phyloP scores from a whole-genome alignment of 2,797 vertebrate species.

The Fratercula arctica region DNA sequence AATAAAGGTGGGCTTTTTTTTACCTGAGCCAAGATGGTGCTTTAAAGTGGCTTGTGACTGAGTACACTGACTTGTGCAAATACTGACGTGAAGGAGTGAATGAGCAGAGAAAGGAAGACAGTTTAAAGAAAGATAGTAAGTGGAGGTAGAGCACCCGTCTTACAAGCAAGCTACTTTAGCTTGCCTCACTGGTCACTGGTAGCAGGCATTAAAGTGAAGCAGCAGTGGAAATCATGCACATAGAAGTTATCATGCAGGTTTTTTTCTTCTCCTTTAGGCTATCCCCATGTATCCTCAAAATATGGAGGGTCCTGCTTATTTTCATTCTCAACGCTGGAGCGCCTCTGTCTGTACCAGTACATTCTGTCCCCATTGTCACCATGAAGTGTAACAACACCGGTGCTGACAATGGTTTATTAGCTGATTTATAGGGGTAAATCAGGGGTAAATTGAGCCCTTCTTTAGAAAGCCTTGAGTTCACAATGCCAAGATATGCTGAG shows the following conservation, averaged over 20 bases:
- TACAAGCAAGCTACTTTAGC: neutral
- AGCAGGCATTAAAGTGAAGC: neutral
- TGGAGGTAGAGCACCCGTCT: neutral
- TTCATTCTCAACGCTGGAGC: neutral
- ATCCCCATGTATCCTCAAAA: neutral
- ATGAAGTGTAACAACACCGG: conserved; percentile 34
- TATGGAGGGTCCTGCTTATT: neutral
- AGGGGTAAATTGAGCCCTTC: conserved; percentile 65
- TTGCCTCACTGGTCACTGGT: neutral
- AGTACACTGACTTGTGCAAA: neutral
- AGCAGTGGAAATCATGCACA: neutral
- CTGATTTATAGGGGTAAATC: conserved; percentile 73
- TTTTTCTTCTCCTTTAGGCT: neutral
- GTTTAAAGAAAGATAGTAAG: neutral
- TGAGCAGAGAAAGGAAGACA: neutral
- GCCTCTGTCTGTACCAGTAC: neutral
- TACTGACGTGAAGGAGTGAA: rapidly evolving
- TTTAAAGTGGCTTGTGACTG: neutral
- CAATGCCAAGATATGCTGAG: conserved; percentile 58
- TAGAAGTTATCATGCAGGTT: neutral
- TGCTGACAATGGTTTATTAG: conserved; percentile 63
- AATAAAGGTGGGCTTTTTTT: neutral
- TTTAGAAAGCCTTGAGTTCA: conserved; percentile 50
- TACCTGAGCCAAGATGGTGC: neutral
- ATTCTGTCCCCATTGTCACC: conserved; percentile 32